Base-by-base conservation (phyloP, 2,888 invertebrate species). In the Noctua janthina region DNA sequence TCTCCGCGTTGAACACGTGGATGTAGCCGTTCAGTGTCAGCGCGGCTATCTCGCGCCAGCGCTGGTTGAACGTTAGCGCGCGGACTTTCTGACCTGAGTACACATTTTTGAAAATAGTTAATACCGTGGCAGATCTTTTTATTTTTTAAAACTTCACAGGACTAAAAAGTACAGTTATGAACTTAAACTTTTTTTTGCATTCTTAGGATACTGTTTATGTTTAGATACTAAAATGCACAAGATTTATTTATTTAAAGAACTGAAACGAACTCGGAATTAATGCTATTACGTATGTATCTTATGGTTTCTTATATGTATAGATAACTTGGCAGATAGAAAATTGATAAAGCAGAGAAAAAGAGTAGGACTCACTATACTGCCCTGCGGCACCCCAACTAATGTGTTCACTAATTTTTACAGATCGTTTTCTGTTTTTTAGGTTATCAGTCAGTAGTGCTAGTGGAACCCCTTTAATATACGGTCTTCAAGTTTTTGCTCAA, bases 11-110 rank as follows among this genome's bases (percentile, higher is more conserved):
- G 98, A 99, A 99, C 90, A 99, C 98, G 96, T 99, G 99, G 93
- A 99, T 98, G 95, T 98, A 99, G 0, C 99, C 99, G 95, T 99
- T 99, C 17, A 99, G 97, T 0, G 99, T 99, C 4, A 99, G 97
- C 17, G 99, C 99, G 0, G 99, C 99, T 81, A 99, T 98, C 96
- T 99, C 99, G 89, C 98, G 98, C 94, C 98, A 98, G 35, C 98
- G 97, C 89, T 98, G 97, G 96, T 99, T 99, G 94, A 99, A 99
- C 39, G 98, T 98, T 62, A 99, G 95, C 35, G 99, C 99, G 85
- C 99, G 98, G 49, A 98, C 98, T 95, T 98, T 98, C 79, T 96
- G 95, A 96, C 98, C 98, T 98, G 91, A 7, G 15, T 8, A n/a
- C 7, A 43, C 5, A 4, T 1, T n/a, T 7, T 13, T 29, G 4